phyloP scores from a whole-genome alignment of 1,140 invertebrate genomes.

The Aleiodes sp. region DNA sequence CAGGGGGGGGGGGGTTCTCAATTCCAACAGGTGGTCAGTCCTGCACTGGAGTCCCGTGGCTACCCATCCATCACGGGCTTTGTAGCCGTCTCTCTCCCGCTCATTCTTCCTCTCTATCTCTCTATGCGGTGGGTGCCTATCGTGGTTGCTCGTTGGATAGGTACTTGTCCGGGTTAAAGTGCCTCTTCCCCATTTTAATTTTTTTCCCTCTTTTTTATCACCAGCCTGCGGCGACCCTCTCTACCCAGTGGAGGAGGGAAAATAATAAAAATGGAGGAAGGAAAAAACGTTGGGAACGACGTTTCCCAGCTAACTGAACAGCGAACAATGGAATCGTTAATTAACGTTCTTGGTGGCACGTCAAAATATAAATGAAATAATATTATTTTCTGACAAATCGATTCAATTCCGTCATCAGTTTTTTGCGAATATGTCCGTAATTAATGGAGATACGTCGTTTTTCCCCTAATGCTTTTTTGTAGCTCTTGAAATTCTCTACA shows the following conservation, averaged over 20 bases:
- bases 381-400: too few species aligned
- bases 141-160: conserved; percentile 42
- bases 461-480: too few species aligned
- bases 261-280: conserved; percentile 3
- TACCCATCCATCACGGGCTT: conserved; percentile 64
- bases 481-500: too few species aligned
- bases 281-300: conserved; percentile 40
- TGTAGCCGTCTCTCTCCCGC: conserved; percentile 50
- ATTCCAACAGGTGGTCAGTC: conserved; percentile 65
- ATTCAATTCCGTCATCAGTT: too few species aligned
- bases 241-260: conserved; percentile 30
- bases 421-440: too few species aligned
- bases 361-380: too few species aligned
- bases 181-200: conserved; percentile 23
- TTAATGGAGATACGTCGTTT: too few species aligned
- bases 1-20: conserved; percentile 28
- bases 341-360: conserved; percentile 48
- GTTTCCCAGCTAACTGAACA: conserved; percentile 44
- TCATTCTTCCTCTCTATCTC: conserved; percentile 35
- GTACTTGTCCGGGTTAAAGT: conserved; percentile 40
- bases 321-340: conserved; percentile 61
- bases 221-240: neutral
- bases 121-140: conserved; percentile 44
- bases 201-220: conserved; percentile 15
- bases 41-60: conserved; percentile 55